Evolutionary conservation across 1,140 invertebrate genomes (phyloP), one percentile per base, ranked within the genome.

Genomic region (Cepaea nemoralis): DNA sequence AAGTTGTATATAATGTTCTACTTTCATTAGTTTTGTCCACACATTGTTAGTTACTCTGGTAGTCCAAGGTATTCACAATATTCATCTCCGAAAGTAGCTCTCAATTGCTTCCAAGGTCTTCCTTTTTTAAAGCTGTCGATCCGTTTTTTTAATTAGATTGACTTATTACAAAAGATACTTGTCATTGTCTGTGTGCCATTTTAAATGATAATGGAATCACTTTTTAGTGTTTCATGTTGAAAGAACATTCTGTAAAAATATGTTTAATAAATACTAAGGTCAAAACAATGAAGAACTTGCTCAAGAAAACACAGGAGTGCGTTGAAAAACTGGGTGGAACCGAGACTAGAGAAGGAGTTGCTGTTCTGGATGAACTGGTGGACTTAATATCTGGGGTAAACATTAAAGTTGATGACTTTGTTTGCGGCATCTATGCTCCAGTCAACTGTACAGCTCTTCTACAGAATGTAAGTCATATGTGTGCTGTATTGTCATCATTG

Each of bases 391-490:
- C n/a, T 22, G 14, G 19, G 19, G 48, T 71, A n/a, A 0, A 55
- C 8, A 45, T 6, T 45, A 45, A 45, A 48, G 77, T 80, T 40
- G 69, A 73, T 59, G 31, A 80, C 19, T 71, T 73, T 73, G 69
- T 80, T 22, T 80, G 55, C 22, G 40, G 19, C 8, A 71, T 80
- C n/a, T 80, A 80, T 59, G 67, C 45, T 5, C 78, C 78, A 37
- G 35, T 80, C 1, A 73, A 73, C 42, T 80, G 73, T 35, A 69
- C 12, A 37, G 31, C 42, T 5, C 35, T 80, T 6, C 24, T 50
- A 22, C 40, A 73, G 6, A 80, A 80, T 80, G 78, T 80, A 55
- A 80, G 78, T 63, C 22, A n/a, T n/a, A n/a, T n/a, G n/a, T n/a
- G n/a, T n/a, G n/a, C n/a, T n/a, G n/a, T n/a, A n/a, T n/a, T n/a